Conservation (phyloP, 2,888 invertebrate genomes). For the Lasioglossum villosulum region DNA sequence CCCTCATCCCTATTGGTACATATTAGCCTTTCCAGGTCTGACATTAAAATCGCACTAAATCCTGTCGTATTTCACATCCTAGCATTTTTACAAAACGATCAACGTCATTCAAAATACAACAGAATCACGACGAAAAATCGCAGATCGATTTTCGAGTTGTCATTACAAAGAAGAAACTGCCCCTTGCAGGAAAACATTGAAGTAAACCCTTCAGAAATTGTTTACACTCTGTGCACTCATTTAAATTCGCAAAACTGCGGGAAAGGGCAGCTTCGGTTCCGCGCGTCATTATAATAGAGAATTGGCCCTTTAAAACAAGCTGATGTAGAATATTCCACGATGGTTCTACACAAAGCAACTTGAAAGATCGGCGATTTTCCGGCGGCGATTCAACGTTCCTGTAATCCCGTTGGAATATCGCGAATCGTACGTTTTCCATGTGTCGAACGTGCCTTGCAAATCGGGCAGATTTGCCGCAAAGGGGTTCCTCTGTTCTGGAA, state of each 20-base stretch:
- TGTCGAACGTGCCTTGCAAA: background rate
- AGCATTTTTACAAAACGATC: too few relatives aligned
- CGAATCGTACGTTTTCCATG: background rate
- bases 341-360: background rate
- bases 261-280: background rate
- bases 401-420: background rate
- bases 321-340: background rate
- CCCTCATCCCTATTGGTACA: background rate
- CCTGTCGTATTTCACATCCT: too few relatives aligned
- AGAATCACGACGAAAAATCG: background rate
- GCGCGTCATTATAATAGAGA: background rate
- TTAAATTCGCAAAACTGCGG: background rate
- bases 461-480: background rate
- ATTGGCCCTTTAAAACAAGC: background rate
- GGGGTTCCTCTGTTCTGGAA: background rate
- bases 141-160: background rate
- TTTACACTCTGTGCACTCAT: background rate
- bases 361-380: background rate
- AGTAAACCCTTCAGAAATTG: background rate
- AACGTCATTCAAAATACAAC: background rate
- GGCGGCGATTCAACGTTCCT: background rate
- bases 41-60: too few relatives aligned
- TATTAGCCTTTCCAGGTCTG: too few relatives aligned
- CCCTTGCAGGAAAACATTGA: background rate
- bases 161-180: background rate